A percentile compares a stretch with the other conserved stretches of the same genome.
Conservation (phyloP, 2,888 invertebrate species). For the Netelia fuscicornis region DNA sequence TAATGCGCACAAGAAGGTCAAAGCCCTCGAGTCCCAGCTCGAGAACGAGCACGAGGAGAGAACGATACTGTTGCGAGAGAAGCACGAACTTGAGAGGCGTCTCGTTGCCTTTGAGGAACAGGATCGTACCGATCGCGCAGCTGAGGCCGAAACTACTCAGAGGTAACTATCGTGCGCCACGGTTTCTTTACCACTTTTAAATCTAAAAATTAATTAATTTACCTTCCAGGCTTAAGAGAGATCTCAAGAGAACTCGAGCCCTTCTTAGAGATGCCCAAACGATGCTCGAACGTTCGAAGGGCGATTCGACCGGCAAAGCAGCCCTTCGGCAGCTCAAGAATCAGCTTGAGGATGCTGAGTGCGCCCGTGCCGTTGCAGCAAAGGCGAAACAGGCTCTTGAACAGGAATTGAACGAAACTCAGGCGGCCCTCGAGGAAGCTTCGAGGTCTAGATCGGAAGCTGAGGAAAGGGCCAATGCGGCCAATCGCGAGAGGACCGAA, state of each 20-base stretch:
- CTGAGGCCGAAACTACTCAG: constrained; percentile 86
- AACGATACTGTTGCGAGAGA: constrained; percentile 93
- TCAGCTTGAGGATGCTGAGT: constrained; percentile 96
- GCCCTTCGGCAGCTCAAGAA: constrained; percentile 86
- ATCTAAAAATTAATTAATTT: no score
- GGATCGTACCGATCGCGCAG: constrained; percentile 90
- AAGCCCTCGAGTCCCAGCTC: constrained; percentile 95
- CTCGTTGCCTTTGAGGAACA: constrained; percentile 92
- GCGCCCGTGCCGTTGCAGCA: constrained; percentile 92
- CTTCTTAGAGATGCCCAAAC: constrained; percentile 96
- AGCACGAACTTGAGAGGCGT: constrained; percentile 95
- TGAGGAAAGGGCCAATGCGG: constrained; percentile 90
- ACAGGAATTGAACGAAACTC: constrained; percentile 93
- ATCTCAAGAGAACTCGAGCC: constrained; percentile 95
- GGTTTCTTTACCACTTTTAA: neutral
- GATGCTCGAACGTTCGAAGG: constrained; percentile 95
- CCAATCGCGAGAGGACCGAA: constrained; percentile 93
- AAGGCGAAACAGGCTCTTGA: constrained; percentile 95
- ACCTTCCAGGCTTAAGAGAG: constrained; percentile 89
- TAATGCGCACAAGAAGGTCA: constrained; percentile 96
- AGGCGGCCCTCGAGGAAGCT: constrained; percentile 93
- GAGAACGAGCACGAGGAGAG: constrained; percentile 98
- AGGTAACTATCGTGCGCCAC: constrained; percentile 72
- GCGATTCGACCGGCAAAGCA: constrained; percentile 92
- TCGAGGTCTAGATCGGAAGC: constrained; percentile 91